Evolutionary conservation across 2,113 vertebrate species (phyloP).

Genomic region (Carollia perspicillata): DNA sequence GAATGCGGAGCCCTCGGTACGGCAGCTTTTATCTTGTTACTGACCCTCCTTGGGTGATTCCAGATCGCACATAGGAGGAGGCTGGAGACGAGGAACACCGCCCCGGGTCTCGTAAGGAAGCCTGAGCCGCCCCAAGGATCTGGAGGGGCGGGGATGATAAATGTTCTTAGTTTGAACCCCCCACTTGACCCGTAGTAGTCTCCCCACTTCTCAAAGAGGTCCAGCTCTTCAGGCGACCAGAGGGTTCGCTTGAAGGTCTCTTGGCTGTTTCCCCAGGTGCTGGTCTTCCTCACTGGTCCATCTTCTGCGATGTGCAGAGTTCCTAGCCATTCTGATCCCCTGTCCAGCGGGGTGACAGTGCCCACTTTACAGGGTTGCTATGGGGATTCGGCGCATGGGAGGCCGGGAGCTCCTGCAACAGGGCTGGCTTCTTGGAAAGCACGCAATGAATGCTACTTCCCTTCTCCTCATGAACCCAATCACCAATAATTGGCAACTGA

Average conservation of each 20-base stretch:
- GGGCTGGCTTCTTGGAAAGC: neutral
- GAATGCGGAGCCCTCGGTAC: neutral
- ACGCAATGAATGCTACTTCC: neutral
- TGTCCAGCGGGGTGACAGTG: neutral
- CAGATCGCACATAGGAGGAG: rapidly evolving
- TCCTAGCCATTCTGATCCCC: neutral
- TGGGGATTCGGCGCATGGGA: neutral
- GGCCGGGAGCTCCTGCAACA: neutral
- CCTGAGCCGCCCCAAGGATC: neutral
- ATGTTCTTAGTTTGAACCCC: neutral
- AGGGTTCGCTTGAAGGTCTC: neutral
- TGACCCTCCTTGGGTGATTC: neutral
- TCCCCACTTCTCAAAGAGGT: neutral
- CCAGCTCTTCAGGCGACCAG: neutral
- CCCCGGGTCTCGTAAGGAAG: neutral
- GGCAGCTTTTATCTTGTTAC: neutral
- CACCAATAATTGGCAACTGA: neutral
- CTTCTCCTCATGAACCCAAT: neutral
- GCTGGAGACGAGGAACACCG: neutral
- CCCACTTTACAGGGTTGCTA: neutral
- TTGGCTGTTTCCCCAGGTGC: neutral
- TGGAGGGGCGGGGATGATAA: neutral
- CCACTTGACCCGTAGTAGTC: neutral
- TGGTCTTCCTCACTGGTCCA: neutral
- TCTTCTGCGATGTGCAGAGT: neutral